A percentile compares a stretch with the other conserved stretches of the same genome.
These are phyloP conservation scores for Mareca strepera DNA, from an alignment of 2,797 vertebrate species.

Conservation along the genomic window DNA sequence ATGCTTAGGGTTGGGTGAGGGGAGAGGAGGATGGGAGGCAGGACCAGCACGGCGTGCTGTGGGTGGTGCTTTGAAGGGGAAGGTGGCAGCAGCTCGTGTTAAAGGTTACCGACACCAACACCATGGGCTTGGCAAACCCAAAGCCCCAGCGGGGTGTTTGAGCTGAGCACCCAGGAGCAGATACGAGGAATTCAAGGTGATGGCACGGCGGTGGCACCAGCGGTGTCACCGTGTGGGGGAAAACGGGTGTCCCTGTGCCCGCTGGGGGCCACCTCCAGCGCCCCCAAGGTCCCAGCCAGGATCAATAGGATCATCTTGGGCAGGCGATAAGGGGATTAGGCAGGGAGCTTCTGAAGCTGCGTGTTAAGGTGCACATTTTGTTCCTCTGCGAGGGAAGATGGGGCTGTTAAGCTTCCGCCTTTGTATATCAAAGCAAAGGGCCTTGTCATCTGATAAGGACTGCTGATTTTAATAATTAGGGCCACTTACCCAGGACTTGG, in stretches of 20 bases:
- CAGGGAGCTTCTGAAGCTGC: neutral
- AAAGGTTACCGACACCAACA: neutral
- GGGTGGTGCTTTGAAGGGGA: neutral
- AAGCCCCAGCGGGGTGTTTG: neutral
- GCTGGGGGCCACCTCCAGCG: neutral
- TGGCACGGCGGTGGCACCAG: neutral
- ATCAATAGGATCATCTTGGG: neutral
- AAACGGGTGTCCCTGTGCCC: neutral
- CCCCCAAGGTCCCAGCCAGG: neutral
- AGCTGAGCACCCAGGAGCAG: neutral
- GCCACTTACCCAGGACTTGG: slow-evolving; percentile 71
- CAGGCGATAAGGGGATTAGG: slow-evolving; percentile 49
- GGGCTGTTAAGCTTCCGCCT: slow-evolving; percentile 54
- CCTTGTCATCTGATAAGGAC: slow-evolving; percentile 60
- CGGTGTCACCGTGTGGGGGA: neutral
- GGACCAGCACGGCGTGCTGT: neutral
- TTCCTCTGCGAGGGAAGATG: slow-evolving; percentile 40
- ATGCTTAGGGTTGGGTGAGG: fast-evolving
- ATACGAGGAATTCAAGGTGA: neutral
- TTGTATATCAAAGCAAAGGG: slow-evolving; percentile 61
- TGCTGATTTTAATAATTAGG: slow-evolving; percentile 76
- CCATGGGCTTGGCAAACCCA: neutral
- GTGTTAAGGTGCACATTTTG: slow-evolving; percentile 47
- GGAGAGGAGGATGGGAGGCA: fast-evolving
- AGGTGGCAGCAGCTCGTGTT: neutral